Evolutionary conservation across 2,888 invertebrate genomes (phyloP).

Genomic region (Ochlodes sylvanus): DNA sequence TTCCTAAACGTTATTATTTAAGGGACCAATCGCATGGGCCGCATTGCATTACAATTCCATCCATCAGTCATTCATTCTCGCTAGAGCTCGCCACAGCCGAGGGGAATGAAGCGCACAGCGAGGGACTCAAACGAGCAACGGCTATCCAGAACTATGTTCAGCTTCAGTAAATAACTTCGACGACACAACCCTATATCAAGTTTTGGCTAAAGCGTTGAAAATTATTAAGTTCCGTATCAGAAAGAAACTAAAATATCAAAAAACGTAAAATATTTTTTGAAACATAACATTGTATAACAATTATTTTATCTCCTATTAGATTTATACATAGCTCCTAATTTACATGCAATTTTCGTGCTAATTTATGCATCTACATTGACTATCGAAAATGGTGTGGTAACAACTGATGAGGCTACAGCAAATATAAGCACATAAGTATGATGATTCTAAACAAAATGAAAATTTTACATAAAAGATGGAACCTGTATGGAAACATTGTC

Average conservation of each 20-base stretch:
- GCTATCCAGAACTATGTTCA: slow-evolving; percentile 43
- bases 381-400: slow-evolving; percentile 75
- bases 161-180: not conserved
- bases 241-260: not conserved
- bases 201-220: slow-evolving; percentile 15
- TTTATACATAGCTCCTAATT: slow-evolving; percentile 7
- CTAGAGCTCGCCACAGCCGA: slow-evolving; percentile 61
- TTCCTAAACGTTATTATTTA: not conserved
- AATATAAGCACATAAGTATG: slow-evolving; percentile 55
- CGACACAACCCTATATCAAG: not conserved
- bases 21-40: slow-evolving; percentile 54
- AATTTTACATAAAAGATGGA: slow-evolving; percentile 68
- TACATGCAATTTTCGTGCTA: slow-evolving; percentile 40
- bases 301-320: not conserved
- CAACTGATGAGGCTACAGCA: slow-evolving; percentile 64
- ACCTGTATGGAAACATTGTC: slow-evolving; percentile 60
- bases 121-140: slow-evolving; percentile 59
- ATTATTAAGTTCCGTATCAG: not conserved
- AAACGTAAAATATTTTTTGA: not conserved
- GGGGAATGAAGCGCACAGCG: slow-evolving; percentile 58
- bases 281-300: not conserved
- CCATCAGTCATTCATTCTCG: slow-evolving; percentile 71
- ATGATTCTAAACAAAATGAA: slow-evolving; percentile 68
- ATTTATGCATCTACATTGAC: slow-evolving; percentile 26
- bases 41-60: slow-evolving; percentile 67